A percentile compares a stretch with the other conserved stretches of the same genome.
These are phyloP conservation scores for human DNA, from an alignment of 2,113 vertebrate species.

Conservation along the genomic window DNA sequence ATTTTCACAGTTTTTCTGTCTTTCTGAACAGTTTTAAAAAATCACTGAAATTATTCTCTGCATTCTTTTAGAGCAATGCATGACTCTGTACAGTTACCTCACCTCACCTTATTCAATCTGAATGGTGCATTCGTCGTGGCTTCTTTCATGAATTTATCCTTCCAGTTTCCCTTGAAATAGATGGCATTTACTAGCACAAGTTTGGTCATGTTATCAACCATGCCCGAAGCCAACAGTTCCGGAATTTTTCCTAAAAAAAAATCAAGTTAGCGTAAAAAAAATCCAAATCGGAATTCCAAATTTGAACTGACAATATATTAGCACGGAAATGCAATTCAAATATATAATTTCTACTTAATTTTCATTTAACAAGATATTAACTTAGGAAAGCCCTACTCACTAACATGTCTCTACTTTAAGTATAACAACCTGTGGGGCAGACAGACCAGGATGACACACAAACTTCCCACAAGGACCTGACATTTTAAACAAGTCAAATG, in stretches of 20 bases:
- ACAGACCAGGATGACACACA: neutral
- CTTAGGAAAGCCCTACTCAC: neutral
- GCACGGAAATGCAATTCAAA: neutral
- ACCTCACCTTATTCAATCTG: conserved; percentile 87
- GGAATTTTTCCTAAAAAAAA: conserved; percentile 90
- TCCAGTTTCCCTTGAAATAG: conserved; percentile 96
- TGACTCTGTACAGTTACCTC: neutral
- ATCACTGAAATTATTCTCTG: neutral
- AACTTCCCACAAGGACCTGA: neutral
- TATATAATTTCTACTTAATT: neutral
- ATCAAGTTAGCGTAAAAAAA: neutral
- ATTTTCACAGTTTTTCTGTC: conserved; percentile 90
- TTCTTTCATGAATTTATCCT: conserved; percentile 83
- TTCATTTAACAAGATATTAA: neutral
- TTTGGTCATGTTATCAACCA: conserved; percentile 83
- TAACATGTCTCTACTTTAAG: neutral
- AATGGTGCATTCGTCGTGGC: conserved; percentile 88
- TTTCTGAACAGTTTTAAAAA: conserved; percentile 82
- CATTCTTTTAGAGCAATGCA: neutral
- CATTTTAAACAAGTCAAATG: neutral
- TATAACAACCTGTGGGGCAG: neutral
- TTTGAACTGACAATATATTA: neutral
- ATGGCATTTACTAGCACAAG: conserved; percentile 94
- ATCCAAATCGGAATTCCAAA: neutral
- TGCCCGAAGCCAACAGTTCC: conserved; percentile 86